A percentile compares a stretch with the other conserved stretches of the same genome.
Conservation (phyloP, 30 jellyfish, hydroid and myxozoan species). For the Turritopsis rubra region DNA sequence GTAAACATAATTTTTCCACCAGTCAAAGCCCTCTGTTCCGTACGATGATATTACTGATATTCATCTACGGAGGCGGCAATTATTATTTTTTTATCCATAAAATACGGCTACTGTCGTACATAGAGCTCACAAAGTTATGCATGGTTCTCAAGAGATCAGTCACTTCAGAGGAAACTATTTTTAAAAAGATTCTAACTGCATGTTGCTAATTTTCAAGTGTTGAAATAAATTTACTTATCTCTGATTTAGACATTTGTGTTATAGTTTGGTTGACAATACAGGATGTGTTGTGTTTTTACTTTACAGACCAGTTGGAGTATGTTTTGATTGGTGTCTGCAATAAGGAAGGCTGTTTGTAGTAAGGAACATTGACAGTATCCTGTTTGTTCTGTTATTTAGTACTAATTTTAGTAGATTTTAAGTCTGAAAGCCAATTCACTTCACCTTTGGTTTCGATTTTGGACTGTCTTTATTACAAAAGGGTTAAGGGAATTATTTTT, state of each 20-base stretch:
- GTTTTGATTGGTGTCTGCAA: not conserved
- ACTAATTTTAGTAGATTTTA: not conserved
- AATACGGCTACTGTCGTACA: too few relatives aligned
- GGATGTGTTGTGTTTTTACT: not conserved
- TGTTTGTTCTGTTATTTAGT: not conserved
- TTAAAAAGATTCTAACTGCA: too few relatives aligned
- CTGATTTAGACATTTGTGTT: not conserved
- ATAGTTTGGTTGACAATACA: not conserved
- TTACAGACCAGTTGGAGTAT: not conserved
- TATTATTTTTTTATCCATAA: too few relatives aligned
- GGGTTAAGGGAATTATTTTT: not conserved
- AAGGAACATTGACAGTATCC: not conserved
- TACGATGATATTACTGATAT: too few relatives aligned
- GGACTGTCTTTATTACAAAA: not conserved
- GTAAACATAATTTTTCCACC: too few relatives aligned
- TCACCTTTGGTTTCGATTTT: not conserved
- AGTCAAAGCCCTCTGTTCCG: too few relatives aligned
- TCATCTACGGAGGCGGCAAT: too few relatives aligned
- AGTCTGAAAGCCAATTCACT: not conserved
- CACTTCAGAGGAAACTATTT: too few relatives aligned
- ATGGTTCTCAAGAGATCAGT: too few relatives aligned
- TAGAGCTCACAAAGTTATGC: too few relatives aligned
- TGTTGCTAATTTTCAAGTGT: not conserved
- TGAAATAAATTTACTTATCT: not conserved
- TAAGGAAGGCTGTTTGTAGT: not conserved